Evolutionary conservation across 2,797 vertebrate species (phyloP).

Genomic region (Arremon brunneinucha): DNA sequence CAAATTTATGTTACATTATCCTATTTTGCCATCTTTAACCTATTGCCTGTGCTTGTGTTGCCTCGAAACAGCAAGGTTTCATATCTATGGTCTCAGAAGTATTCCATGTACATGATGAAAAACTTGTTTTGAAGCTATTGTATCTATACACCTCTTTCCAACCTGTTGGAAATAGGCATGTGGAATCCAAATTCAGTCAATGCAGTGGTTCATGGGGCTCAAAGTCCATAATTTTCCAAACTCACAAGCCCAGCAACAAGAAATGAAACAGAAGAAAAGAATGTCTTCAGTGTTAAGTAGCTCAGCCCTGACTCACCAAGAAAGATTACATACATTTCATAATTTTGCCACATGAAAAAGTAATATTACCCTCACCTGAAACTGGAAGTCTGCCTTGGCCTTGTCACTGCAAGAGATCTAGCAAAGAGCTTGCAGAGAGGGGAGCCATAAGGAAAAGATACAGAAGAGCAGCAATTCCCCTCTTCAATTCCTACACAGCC

Average conservation of each 20-base stretch:
- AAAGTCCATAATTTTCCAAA: neutral
- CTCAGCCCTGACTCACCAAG: neutral
- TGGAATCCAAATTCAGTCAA: neutral
- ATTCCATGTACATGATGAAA: neutral
- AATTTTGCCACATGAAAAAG: neutral
- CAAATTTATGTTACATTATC: neutral
- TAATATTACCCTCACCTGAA: neutral
- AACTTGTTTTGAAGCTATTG: neutral
- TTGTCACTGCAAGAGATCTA: neutral
- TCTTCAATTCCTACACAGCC: neutral
- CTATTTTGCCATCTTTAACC: neutral
- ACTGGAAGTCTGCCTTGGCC: neutral
- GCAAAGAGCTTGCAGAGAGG: neutral
- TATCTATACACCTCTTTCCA: neutral
- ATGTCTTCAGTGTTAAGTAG: neutral
- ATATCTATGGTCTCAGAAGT: neutral
- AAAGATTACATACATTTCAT: neutral
- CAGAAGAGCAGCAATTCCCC: neutral
- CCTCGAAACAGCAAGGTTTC: neutral
- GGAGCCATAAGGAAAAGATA: neutral
- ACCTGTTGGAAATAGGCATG: neutral
- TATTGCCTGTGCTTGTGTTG: neutral
- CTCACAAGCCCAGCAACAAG: neutral
- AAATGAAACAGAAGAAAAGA: neutral
- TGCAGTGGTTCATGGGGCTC: neutral